Percentiles rank a stretch among this genome's conserved stretches.
These are phyloP conservation scores for Cheilosia variabilis DNA, from an alignment of 2,888 invertebrate genomes.

Conservation along the genomic window DNA sequence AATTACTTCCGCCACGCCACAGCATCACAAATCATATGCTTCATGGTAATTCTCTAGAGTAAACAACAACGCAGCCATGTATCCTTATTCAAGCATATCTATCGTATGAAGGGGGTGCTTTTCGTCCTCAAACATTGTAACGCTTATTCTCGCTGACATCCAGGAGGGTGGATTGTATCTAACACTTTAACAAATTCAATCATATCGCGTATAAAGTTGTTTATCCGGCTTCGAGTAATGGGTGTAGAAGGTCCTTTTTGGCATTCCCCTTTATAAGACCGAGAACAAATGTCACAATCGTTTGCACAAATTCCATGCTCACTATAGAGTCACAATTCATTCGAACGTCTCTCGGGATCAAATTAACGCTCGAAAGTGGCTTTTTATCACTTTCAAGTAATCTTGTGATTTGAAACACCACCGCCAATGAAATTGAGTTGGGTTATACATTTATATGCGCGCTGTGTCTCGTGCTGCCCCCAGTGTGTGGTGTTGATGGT, in stretches of 20 bases:
- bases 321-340: neutral
- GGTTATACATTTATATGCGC: neutral
- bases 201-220: slow-evolving; percentile 70
- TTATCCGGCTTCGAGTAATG: slow-evolving; percentile 69
- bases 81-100: neutral
- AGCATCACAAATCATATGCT: slow-evolving; percentile 75
- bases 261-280: slow-evolving; percentile 14
- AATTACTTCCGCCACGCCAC: slow-evolving; percentile 63
- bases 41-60: slow-evolving; percentile 57
- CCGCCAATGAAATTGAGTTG: slow-evolving; percentile 37
- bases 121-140: slow-evolving; percentile 26
- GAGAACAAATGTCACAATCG: slow-evolving; percentile 58
- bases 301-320: slow-evolving; percentile 52
- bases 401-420: slow-evolving; percentile 66
- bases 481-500: slow-evolving; percentile 36
- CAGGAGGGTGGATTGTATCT: slow-evolving; percentile 49
- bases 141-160: slow-evolving; percentile 36
- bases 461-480: slow-evolving; percentile 16
- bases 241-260: slow-evolving; percentile 26
- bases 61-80: slow-evolving; percentile 25
- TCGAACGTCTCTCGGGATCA: slow-evolving; percentile 75
- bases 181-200: slow-evolving; percentile 76
- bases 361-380: slow-evolving; percentile 77
- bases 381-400: slow-evolving; percentile 76
- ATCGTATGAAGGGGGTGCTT: slow-evolving; percentile 23